Conservation (phyloP, 35 echinoderm and acorn worm genomes). For the Lytechinus variegatus region DNA sequence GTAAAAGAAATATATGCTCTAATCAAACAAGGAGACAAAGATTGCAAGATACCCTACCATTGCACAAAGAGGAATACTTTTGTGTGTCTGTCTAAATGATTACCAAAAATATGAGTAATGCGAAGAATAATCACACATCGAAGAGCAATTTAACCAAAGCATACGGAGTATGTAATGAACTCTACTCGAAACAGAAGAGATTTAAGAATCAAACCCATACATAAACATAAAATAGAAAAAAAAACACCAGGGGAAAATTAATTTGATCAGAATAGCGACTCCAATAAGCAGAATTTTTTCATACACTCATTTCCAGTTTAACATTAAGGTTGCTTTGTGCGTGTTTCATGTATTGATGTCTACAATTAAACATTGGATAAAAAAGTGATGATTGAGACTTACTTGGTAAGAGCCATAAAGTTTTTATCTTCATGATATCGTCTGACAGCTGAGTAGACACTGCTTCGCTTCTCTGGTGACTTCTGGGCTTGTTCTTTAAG, state of each 20-base stretch:
- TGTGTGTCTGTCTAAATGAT: neutral
- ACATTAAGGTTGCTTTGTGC: neutral
- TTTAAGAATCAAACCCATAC: too few relatives aligned
- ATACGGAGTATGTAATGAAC: too few relatives aligned
- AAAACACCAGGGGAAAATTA: too few relatives aligned
- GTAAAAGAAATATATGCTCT: too few relatives aligned
- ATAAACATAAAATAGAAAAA: too few relatives aligned
- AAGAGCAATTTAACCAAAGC: too few relatives aligned
- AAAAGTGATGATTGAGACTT: neutral
- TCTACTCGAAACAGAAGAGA: too few relatives aligned
- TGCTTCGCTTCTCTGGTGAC: constrained; percentile 91
- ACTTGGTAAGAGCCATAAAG: constrained; percentile 94
- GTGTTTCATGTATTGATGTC: neutral
- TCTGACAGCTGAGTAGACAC: constrained; percentile 93
- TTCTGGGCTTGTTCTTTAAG: constrained; percentile 86
- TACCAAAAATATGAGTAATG: too few relatives aligned
- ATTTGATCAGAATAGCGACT: too few relatives aligned
- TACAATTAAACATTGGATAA: neutral
- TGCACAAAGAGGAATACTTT: neutral
- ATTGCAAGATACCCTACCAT: too few relatives aligned
- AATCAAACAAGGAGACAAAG: too few relatives aligned
- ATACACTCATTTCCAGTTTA: neutral
- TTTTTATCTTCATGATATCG: constrained; percentile 98
- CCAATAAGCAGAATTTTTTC: neutral
- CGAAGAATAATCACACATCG: too few relatives aligned